Evolutionary conservation across 2,797 vertebrate species (phyloP), one percentile per base, ranked within the genome.

Genomic region (Pygocentrus nattereri): DNA sequence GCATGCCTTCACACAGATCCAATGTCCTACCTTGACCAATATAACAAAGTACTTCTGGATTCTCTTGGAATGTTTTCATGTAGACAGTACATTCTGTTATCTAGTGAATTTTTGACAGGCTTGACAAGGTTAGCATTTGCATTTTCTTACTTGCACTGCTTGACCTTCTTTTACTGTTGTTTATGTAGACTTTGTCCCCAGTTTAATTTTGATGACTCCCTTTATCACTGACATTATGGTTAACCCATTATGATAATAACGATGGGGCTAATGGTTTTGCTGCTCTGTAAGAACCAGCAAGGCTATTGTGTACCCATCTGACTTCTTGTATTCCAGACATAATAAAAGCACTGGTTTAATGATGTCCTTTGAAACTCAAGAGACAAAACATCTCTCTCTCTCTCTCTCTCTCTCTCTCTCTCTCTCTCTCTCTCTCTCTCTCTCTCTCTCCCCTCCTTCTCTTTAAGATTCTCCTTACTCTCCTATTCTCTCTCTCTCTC

Each of bases 81-180:
- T 3, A 34, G 34, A 34, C 3, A 6, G 2, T 34, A 34, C 34
- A 6, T 6, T 34, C 34, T 34, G 6, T 6, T 6, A 6, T 34
- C 34, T 0, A 31, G 27, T 44, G n/a, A 83, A 47, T 88, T 62
- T 78, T 50, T 85, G 38, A n/a, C 86, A 81, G 82, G 69, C 85
- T 88, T 44, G 90, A 93, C 93, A 94, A 95, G 94, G 94, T 95
- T 95, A 95, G 92, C 94, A 95, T 95, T 95, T 94, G 87, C 85
- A 72, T 70, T 25, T 25, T 74, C 47, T 84, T 80, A 85, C 83
- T 82, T 87, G 74, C 84, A 85, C 74, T 85, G 79, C 81, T 82
- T 88, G 67, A 86, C 62, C 47, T 41, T 74, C 67, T 65, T 72
- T 79, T 72, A 80, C 47, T 78, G 74, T 75, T 62, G 54, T 81